These are phyloP conservation scores for Geotrypetes seraphini DNA, from an alignment of 2,797 vertebrate genomes.

Conservation along the genomic window DNA sequence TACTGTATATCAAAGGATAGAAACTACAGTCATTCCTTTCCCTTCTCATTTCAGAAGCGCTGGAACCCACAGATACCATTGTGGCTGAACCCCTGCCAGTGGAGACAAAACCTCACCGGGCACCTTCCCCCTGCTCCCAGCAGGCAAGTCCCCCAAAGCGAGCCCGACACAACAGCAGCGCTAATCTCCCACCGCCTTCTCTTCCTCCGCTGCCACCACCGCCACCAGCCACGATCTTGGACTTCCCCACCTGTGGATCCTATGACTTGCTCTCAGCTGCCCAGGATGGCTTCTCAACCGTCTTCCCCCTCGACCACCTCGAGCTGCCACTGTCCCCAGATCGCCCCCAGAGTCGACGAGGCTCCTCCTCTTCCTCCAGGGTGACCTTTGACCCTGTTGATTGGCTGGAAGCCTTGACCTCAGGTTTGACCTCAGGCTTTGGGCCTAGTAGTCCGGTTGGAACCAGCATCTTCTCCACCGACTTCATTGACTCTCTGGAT, in stretches of 20 bases:
- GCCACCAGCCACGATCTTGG: constrained; percentile 18
- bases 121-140: constrained; percentile 3
- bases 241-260: constrained; percentile 46
- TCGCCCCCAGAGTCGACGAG: constrained; percentile 50
- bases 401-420: constrained; percentile 76
- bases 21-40: no score
- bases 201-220: neutral
- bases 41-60: constrained; percentile 5
- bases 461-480: constrained; percentile 71
- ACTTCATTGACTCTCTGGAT: constrained; percentile 74
- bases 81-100: neutral
- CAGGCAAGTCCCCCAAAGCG: constrained; percentile 10
- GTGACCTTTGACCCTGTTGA: constrained; percentile 65
- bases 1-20: no score
- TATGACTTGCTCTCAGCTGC: constrained; percentile 41
- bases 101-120: neutral
- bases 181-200: constrained; percentile 2
- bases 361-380: constrained; percentile 11
- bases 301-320: constrained; percentile 56
- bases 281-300: constrained; percentile 45
- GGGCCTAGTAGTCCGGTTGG: constrained; percentile 53
- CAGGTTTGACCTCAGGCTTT: constrained; percentile 47
- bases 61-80: constrained; percentile 1
- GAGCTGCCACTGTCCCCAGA: constrained; percentile 40
- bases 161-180: neutral